Base-by-base conservation (phyloP, 2,113 vertebrate genomes). In the Tragelaphus imberbis region DNA sequence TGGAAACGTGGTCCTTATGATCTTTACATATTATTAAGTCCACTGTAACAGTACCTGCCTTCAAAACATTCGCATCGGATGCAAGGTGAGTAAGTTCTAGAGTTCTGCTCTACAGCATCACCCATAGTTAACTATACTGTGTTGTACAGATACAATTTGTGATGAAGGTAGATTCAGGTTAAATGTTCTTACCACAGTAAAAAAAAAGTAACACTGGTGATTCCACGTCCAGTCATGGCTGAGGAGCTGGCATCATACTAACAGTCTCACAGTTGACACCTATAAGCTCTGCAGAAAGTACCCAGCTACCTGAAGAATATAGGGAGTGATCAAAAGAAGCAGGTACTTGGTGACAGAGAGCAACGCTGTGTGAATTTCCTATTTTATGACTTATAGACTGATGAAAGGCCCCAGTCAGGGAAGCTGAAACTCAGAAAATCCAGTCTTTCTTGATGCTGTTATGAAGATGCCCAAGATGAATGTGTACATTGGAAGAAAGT, bases 311-410 rank as follows among this genome's bases (percentile, higher is more conserved):
- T 33, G 27, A 56, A 47, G 59, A 11, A 10, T 63, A 17, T 10
- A 10, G 6, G 51, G 33, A 33, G 40, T 0, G 44, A 47, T 19
- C 12, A 1, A 28, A 33, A 55, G 61, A 47, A 49, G 77, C 11
- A 58, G 87, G 23, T n/a, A 2, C 36, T 56, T 49, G 51, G 79
- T 55, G 36, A 21, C 12, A 51, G 58, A 16, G 49, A 59, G 2
- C 5, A 14, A 2, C 3, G 3, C 2, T 9, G 9, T 1, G 2
- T 53, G 25, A 16, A 8, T 56, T 53, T 56, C 28, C 65, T 11
- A 0, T 55, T 36, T 49, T 7, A 3, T 59, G 56, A 55, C 25
- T 56, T n/a, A 27, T 0, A 44, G 65, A 8, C 3, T 33, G 51
- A 80, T 6, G 5, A 28, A 44, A 25, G 44, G 25, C 10, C 23